A percentile compares a stretch with the other conserved stretches of the same genome.
phyloP scores from a whole-genome alignment of 2,113 vertebrate genomes.

The Melospiza georgiana region DNA sequence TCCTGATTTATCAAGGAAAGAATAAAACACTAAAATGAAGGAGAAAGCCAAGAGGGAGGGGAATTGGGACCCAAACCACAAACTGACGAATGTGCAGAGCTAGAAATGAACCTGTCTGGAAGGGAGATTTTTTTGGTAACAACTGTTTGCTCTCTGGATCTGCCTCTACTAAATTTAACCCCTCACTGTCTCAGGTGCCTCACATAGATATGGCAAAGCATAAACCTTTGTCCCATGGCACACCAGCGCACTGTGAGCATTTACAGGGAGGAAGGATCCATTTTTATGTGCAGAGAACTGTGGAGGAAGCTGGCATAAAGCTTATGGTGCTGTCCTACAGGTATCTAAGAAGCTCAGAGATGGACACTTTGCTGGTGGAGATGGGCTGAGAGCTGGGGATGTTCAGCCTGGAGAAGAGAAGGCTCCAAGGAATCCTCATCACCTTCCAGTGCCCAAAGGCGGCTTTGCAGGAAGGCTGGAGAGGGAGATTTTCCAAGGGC shows the following conservation, averaged over 20 bases:
- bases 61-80: not conserved
- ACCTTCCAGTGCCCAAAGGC: not conserved
- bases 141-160: not conserved
- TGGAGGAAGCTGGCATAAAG: not conserved
- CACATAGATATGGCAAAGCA: not conserved
- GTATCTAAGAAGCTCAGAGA: no score
- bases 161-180: not conserved
- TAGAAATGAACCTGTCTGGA: not conserved
- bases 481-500: not conserved
- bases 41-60: not conserved
- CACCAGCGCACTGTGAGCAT: fast-evolving
- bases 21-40: not conserved
- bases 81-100: not conserved
- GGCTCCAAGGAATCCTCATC: not conserved
- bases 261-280: not conserved
- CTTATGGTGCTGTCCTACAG: not conserved
- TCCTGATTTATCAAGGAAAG: conserved; percentile 13
- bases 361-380: not conserved
- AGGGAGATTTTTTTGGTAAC: not conserved
- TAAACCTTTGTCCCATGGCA: not conserved
- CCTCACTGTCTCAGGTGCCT: not conserved
- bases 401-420: not conserved
- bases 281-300: not conserved
- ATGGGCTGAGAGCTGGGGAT: not conserved
- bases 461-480: not conserved